These are phyloP conservation scores for Hemistola chrysoprasaria DNA, from an alignment of 2,888 invertebrate species.

Conservation along the genomic window DNA sequence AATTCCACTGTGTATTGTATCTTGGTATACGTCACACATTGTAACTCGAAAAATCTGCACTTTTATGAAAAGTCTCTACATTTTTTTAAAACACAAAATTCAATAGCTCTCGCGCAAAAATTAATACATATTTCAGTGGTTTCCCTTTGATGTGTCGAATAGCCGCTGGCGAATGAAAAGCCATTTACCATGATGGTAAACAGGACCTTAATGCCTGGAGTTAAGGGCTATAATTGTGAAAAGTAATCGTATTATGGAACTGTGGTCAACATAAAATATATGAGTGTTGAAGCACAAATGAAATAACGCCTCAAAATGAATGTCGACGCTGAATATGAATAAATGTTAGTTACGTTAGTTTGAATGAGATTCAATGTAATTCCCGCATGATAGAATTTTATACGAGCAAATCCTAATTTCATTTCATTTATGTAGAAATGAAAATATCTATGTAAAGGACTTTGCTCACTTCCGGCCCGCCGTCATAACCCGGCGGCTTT, in stretches of 20 bases:
- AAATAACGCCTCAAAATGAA: conserved; percentile 18
- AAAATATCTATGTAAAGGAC: too few species aligned
- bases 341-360: conserved; percentile 1
- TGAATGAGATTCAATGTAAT: too few species aligned
- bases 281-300: conserved; percentile 11
- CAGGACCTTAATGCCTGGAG: not conserved
- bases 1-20: too few species aligned
- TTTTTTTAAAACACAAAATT: conserved; percentile 10
- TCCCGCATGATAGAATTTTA: too few species aligned
- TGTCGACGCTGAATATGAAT: conserved; percentile 16
- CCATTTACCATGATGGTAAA: conserved; percentile 5
- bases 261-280: conserved; percentile 2
- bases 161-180: conserved; percentile 18
- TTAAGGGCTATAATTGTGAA: conserved; percentile 1
- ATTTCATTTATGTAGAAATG: too few species aligned
- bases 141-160: conserved; percentile 24
- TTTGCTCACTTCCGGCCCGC: too few species aligned
- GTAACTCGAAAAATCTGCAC: too few species aligned
- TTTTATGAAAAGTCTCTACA: not conserved
- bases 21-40: too few species aligned
- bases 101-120: conserved; percentile 17
- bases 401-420: too few species aligned
- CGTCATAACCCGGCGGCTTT: too few species aligned
- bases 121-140: conserved; percentile 14
- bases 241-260: not conserved